Evolutionary conservation across 2,113 vertebrate species (phyloP).

Genomic region (Lampris megalopsis): DNA sequence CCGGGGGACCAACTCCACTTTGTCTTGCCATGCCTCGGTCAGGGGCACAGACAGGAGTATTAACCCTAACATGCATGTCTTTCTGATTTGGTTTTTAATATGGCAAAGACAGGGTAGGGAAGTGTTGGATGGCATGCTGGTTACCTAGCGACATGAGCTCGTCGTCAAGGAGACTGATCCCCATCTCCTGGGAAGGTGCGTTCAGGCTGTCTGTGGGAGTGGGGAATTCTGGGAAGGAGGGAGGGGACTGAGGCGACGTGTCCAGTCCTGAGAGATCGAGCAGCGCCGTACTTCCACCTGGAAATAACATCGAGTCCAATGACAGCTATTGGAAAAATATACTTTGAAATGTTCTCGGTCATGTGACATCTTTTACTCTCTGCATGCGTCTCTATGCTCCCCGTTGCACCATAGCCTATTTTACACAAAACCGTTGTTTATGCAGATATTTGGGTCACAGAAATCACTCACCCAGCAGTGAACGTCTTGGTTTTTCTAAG

Average conservation of each 20-base stretch:
- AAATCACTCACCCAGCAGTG: too few species aligned
- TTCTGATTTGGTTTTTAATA: too few species aligned
- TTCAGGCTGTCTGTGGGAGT: conserved; percentile 74
- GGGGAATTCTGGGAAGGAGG: conserved; percentile 86
- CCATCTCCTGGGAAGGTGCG: conserved; percentile 81
- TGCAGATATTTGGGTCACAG: too few species aligned
- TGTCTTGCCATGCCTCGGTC: too few species aligned
- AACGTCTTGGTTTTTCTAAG: too few species aligned
- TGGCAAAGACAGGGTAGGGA: not conserved
- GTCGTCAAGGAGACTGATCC: conserved; percentile 92
- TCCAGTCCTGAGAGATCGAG: conserved; percentile 95
- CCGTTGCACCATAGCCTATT: too few species aligned
- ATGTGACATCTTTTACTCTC: not conserved
- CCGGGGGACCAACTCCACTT: too few species aligned
- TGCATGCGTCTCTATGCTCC: not conserved
- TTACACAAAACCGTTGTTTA: too few species aligned
- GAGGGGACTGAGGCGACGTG: conserved; percentile 83
- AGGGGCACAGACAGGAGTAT: too few species aligned
- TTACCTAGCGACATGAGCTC: conserved; percentile 97
- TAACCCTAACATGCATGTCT: too few species aligned
- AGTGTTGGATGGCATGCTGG: not conserved
- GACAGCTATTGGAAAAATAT: not conserved
- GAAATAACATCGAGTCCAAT: not conserved
- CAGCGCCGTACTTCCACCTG: conserved; percentile 88
- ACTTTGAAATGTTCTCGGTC: not conserved